Evolutionary conservation across 2,888 invertebrate species (phyloP).

Genomic region (Cheilosia grossa): DNA sequence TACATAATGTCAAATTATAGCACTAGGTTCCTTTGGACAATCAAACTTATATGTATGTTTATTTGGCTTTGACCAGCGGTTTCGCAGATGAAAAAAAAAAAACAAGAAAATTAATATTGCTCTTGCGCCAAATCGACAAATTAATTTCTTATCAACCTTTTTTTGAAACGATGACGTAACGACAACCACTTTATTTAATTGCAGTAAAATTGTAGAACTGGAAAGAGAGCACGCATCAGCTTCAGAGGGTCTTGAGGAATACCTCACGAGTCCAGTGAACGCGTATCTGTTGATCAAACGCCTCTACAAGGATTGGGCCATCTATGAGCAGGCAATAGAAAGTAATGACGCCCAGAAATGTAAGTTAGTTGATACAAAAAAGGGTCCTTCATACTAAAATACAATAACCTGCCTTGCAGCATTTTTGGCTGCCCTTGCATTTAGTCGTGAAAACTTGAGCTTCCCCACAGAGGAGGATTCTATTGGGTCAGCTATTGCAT

Average conservation of each 20-base stretch:
- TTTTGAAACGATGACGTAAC: too few relatives aligned
- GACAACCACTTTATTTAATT: not conserved
- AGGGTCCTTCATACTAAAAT: too few relatives aligned
- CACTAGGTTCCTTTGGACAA: too few relatives aligned
- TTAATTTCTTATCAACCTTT: too few relatives aligned
- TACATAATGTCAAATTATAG: too few relatives aligned
- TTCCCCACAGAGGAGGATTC: conserved; percentile 96
- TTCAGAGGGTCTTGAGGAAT: conserved; percentile 89
- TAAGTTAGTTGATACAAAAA: conserved; percentile 55
- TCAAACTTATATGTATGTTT: too few relatives aligned
- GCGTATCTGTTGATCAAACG: conserved; percentile 97
- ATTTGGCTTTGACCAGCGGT: too few relatives aligned
- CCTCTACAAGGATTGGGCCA: conserved; percentile 95
- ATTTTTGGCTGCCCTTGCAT: conserved; percentile 89
- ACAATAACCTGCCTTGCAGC: conserved; percentile 83
- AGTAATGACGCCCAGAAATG: conserved; percentile 85
- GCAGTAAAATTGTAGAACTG: conserved; percentile 86
- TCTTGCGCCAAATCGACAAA: too few relatives aligned
- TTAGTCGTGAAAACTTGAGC: conserved; percentile 88
- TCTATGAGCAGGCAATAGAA: conserved; percentile 89
- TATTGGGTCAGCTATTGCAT: conserved; percentile 95
- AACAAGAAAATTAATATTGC: too few relatives aligned
- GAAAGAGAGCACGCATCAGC: conserved; percentile 90
- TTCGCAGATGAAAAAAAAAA: too few relatives aligned
- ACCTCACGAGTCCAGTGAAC: conserved; percentile 96